Evolutionary conservation across 2,888 invertebrate genomes (phyloP), one percentile per base, ranked within the genome.

Genomic region (Aricia artaxerxes): DNA sequence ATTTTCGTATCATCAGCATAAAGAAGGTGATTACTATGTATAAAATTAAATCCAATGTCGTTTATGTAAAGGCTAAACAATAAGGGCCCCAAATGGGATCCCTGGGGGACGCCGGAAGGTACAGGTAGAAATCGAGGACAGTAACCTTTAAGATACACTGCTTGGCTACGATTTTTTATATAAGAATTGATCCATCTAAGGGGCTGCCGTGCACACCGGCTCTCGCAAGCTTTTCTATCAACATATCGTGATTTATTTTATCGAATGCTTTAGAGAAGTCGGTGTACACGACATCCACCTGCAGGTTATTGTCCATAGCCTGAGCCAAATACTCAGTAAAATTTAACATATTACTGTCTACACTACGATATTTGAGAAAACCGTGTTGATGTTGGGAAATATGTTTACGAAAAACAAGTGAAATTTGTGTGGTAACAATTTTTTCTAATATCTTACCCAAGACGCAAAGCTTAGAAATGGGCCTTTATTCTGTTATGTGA

Each of bases 1-100:
- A 72, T 72, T 35, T 72, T 72, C 72, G 72, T 72, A 24, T 72
- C 72, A 72, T 72, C 72, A 38, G 72, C 72, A 9, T 72, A 72
- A 7, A 72, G 72, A 24, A 72, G 35, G 72, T 7, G 72, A 72
- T 72, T 72, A 72, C 53, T 53, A 53, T 53, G 5, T 53, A 53
- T 53, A 53, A 53, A 53, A 53, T 53, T 53, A 7, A 53, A 11
- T 53, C 53, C 53, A 3, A 53, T 53, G 13, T 53, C 53, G 7
- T 53, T 53, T 53, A 53, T 53, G 53, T 53, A 53, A 53, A 53
- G 13, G 13, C 1, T 11, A 53, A 53, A 53, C 11, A 53, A 11
- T 53, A 53, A 53, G 9, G 53, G 53, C 13, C 53, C 53, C 2
- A 53, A 53, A 53, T 53, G 13, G 9, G 53, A 60, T 60, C 60